These are phyloP conservation scores for Mantis religiosa DNA, from an alignment of 2,888 invertebrate genomes.

Conservation along the genomic window DNA sequence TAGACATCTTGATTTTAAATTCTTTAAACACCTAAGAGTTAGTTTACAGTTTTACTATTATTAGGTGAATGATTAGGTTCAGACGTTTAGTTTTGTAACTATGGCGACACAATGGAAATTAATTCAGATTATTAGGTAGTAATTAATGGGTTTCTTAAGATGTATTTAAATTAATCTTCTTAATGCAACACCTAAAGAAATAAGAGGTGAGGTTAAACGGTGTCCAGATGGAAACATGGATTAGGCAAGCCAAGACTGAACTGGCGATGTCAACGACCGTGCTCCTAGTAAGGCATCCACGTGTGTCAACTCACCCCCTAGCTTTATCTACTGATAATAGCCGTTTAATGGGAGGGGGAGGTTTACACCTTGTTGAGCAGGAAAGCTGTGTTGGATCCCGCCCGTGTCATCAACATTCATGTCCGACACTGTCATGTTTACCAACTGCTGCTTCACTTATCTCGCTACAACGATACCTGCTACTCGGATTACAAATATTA, in stretches of 20 bases:
- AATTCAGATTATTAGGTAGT: too few species aligned
- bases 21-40: too few species aligned
- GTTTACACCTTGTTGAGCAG: not conserved
- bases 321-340: not conserved
- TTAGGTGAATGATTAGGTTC: too few species aligned
- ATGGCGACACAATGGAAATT: too few species aligned
- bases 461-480: not conserved
- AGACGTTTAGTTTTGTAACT: too few species aligned
- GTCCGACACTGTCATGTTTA: not conserved
- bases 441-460: not conserved
- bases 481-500: not conserved
- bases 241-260: not conserved
- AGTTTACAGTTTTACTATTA: too few species aligned
- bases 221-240: not conserved
- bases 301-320: not conserved
- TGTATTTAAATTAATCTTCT: too few species aligned
- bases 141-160: too few species aligned
- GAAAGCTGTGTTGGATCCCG: not conserved
- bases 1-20: too few species aligned
- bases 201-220: too few species aligned
- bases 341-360: not conserved
- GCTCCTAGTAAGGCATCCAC: not conserved
- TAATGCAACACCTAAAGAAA: too few species aligned
- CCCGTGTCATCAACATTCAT: not conserved
- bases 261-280: not conserved